Percentiles rank a stretch among this genome's conserved stretches.
Evolutionary conservation across 64 coral and sea anemone genomes (phyloP).

Genomic region (Platygyra sinensis): DNA sequence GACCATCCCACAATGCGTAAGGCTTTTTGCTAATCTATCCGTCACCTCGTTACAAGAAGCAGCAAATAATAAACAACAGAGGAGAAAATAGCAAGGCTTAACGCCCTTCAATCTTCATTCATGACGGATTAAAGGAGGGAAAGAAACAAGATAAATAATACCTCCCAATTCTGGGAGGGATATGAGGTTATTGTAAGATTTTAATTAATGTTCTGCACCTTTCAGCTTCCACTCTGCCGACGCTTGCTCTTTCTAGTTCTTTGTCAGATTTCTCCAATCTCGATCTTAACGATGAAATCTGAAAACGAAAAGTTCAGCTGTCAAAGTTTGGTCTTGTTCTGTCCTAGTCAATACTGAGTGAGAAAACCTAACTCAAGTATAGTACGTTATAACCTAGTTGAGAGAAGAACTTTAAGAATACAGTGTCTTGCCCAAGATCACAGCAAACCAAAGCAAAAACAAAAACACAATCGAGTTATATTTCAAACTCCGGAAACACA

Average conservation of each 20-base stretch:
- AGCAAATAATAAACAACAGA: too few relatives aligned
- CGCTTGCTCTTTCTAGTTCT: conserved; percentile 73
- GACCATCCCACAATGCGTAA: too few relatives aligned
- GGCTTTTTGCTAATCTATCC: too few relatives aligned
- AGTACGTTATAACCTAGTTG: background rate
- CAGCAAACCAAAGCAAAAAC: too few relatives aligned
- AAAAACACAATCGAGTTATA: too few relatives aligned
- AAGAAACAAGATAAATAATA: too few relatives aligned
- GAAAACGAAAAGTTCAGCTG: background rate
- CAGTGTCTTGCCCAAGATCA: too few relatives aligned
- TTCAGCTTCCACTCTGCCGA: conserved; percentile 74
- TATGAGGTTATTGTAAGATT: too few relatives aligned
- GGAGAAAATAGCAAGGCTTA: too few relatives aligned
- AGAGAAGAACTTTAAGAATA: background rate
- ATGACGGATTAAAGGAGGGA: background rate
- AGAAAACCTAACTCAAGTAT: background rate
- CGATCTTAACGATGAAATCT: conserved; percentile 73
- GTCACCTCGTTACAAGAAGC: too few relatives aligned
- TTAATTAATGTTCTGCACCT: conserved; percentile 40
- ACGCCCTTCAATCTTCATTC: background rate
- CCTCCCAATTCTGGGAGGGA: too few relatives aligned
- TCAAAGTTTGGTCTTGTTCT: background rate
- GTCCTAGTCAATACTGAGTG: background rate
- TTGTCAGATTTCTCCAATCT: conserved; percentile 88
- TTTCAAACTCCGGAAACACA: background rate